A percentile compares a stretch with the other conserved stretches of the same genome.
Evolutionary conservation across 2,113 vertebrate genomes (phyloP).

Genomic region (Anthoscopus minutus): DNA sequence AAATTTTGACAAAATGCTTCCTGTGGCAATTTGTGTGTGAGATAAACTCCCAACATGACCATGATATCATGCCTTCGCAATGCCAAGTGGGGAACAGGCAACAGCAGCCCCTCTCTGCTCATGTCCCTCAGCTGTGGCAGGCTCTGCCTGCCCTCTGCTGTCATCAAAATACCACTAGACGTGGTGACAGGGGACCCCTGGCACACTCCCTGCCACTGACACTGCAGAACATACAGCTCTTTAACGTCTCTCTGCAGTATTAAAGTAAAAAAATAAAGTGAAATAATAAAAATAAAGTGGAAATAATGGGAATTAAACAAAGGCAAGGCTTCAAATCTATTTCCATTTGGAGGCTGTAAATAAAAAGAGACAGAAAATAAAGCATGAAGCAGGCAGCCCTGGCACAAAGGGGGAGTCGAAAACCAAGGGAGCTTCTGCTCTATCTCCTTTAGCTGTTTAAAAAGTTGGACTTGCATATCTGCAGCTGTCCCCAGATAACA

Average conservation of each 20-base stretch:
- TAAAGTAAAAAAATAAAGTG: too few species aligned
- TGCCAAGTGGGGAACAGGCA: background rate
- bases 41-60: background rate
- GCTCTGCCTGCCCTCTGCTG: conserved; percentile 62
- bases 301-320: background rate
- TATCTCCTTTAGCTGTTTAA: background rate
- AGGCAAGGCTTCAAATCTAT: background rate
- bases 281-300: too few species aligned
- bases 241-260: background rate
- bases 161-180: background rate
- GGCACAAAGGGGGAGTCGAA: background rate
- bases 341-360: background rate
- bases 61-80: background rate
- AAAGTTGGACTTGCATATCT: background rate
- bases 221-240: background rate
- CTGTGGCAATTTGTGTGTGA: conserved; percentile 15
- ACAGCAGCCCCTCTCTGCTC: background rate
- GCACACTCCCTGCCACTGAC: fast-evolving
- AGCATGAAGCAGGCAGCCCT: background rate
- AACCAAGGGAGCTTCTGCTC: background rate
- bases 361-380: background rate
- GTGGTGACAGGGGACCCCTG: background rate
- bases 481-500: background rate
- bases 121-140: background rate
- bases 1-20: conserved; percentile 47